These are phyloP conservation scores for Cichlasoma orientale DNA, from an alignment of 2,797 vertebrate genomes.

Conservation along the genomic window DNA sequence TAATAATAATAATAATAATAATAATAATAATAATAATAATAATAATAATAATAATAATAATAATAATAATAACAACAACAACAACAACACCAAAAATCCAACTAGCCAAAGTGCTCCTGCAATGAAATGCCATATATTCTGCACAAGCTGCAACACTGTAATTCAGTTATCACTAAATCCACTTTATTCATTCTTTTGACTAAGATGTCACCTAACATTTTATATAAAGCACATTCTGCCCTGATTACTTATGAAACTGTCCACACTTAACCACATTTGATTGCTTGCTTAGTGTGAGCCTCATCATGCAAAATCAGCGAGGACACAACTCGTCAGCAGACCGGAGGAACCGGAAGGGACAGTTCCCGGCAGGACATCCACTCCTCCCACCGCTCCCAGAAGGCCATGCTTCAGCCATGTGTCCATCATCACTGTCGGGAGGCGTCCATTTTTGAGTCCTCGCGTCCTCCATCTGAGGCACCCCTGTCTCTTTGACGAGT, in stretches of 20 bases:
- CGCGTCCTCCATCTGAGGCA: constrained; percentile 71
- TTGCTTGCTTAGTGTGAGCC: constrained; percentile 73
- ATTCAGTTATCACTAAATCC: neutral
- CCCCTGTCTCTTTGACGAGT: constrained; percentile 81
- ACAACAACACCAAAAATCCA: neutral
- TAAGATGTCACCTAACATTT: constrained; percentile 23
- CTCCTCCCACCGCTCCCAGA: constrained; percentile 81
- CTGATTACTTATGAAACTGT: constrained; percentile 55
- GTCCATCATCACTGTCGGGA: constrained; percentile 81
- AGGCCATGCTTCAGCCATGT: constrained; percentile 82
- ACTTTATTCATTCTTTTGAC: constrained; percentile 1
- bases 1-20: too few species aligned
- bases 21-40: too few species aligned
- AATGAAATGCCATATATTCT: neutral
- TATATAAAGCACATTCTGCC: neutral
- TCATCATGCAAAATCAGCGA: constrained; percentile 68
- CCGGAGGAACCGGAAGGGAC: constrained; percentile 79
- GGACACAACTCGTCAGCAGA: constrained; percentile 73
- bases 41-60: too few species aligned
- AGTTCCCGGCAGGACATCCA: constrained; percentile 78
- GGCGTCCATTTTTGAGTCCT: constrained; percentile 77
- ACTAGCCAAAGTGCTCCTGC: neutral
- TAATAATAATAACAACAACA: too few species aligned
- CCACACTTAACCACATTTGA: constrained; percentile 65
- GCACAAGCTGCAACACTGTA: neutral